phyloP scores from a whole-genome alignment of 2,113 vertebrate genomes.

The Gasterosteus nipponicus region DNA sequence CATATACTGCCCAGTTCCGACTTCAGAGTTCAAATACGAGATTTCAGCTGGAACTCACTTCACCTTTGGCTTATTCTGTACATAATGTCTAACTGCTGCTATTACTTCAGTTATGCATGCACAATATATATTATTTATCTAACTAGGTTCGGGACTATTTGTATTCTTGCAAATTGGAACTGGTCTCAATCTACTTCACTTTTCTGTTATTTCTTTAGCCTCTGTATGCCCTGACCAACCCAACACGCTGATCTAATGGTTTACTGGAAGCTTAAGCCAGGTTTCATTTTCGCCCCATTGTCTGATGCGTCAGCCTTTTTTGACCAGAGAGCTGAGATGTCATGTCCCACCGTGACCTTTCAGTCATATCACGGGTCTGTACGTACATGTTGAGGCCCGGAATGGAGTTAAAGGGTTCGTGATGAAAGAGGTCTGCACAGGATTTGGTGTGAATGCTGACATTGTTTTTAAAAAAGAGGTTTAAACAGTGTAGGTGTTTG shows the following conservation, averaged over 20 bases:
- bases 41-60: no score
- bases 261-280: not conserved
- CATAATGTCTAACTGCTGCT: no score
- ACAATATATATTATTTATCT: no score
- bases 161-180: no score
- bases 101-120: no score
- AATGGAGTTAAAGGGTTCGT: conserved; percentile 37
- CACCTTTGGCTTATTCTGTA: no score
- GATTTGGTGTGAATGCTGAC: conserved; percentile 70
- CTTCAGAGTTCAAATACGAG: no score
- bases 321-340: not conserved
- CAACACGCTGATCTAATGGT: not conserved
- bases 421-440: conserved; percentile 41
- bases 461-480: conserved; percentile 67
- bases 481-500: conserved; percentile 52
- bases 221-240: not conserved
- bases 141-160: no score
- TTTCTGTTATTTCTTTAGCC: not conserved
- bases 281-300: not conserved
- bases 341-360: not conserved
- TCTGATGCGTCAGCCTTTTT: not conserved
- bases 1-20: no score
- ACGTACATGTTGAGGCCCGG: not conserved
- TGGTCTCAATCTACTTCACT: not conserved
- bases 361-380: not conserved